These are phyloP conservation scores for Abrostola triplasia DNA, from an alignment of 2,888 invertebrate genomes.

Conservation along the genomic window DNA sequence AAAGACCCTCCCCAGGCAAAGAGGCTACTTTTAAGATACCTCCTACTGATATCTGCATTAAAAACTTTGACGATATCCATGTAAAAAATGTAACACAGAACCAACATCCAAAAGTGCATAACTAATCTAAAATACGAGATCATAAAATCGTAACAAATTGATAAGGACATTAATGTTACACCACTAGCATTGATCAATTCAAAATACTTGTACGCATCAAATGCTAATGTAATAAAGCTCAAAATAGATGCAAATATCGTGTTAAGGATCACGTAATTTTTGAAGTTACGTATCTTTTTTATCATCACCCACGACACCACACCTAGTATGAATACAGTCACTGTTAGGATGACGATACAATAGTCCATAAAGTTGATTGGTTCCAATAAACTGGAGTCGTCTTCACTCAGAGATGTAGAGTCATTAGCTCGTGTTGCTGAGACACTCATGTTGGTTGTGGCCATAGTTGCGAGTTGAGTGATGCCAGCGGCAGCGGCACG, in stretches of 20 bases:
- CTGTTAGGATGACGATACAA: background rate
- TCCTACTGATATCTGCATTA: slow-evolving; percentile 8
- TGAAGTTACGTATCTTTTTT: background rate
- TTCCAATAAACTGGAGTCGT: background rate
- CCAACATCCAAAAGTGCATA: slow-evolving; percentile 7
- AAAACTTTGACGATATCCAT: slow-evolving; percentile 20
- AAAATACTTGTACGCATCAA: background rate
- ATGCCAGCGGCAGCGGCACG: background rate
- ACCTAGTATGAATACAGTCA: background rate
- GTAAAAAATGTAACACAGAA: slow-evolving; percentile 18
- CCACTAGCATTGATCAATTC: background rate
- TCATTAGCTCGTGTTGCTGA: background rate
- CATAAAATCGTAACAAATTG: background rate
- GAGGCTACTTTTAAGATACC: slow-evolving; percentile 13
- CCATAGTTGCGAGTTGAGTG: background rate
- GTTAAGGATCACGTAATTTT: background rate
- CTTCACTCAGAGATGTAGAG: background rate
- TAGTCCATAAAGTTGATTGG: background rate
- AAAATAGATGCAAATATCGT: background rate
- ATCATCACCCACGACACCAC: background rate
- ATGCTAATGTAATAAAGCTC: background rate
- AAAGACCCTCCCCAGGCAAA: slow-evolving; percentile 14
- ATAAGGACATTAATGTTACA: background rate
- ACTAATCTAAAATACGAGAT: background rate
- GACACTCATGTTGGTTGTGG: background rate